Evolutionary conservation across 2,113 vertebrate species (phyloP), one percentile per base, ranked within the genome.

Genomic region (Varanus komodoensis): DNA sequence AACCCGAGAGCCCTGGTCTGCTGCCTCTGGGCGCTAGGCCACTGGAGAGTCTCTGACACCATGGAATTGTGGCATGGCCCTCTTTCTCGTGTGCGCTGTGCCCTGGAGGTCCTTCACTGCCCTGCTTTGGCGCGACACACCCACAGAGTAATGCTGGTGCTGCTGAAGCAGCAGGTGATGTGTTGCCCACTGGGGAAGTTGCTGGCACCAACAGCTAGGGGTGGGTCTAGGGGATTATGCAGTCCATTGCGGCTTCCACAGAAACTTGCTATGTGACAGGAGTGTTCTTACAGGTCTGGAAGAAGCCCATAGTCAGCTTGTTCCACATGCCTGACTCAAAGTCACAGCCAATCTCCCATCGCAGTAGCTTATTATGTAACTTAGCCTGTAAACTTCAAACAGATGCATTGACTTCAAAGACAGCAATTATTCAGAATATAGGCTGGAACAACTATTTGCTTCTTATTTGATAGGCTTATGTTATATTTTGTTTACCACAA

Each of bases 1-100:
- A 79, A 82, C 0, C 0, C 69, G 44, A 64, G 34, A 64, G 15
- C 92, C n/a, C 1, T 25, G 8, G 82, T 93, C 57, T 0, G 8
- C 11, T 61, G 74, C n/a, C 12, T 74, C n/a, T 68, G 64, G 73
- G 89, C 71, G 67, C 12, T 17, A 57, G 48, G 90, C 85, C 71
- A 50, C 9, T 11, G 14, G 57, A 68, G 21, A 27, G 14, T 61
- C 8, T 2, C 73, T 54, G 61, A 77, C 78, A 48, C 57, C 23
- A 57, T 12, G 34, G 12, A 17, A 52, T 1, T 2, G 50, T 15
- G 14, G 25, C 34, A 34, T 19, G 8, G 23, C 50, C 9, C 54
- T 57, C 82, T 83, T 15, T 81, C 19, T 27, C 2, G 32, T 68
- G 38, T 25, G 38, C 38, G 38, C 25, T 80, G 67, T n/a, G 57